Evolutionary conservation across 2,797 vertebrate genomes (phyloP).

Genomic region (Peromyscus eremicus): DNA sequence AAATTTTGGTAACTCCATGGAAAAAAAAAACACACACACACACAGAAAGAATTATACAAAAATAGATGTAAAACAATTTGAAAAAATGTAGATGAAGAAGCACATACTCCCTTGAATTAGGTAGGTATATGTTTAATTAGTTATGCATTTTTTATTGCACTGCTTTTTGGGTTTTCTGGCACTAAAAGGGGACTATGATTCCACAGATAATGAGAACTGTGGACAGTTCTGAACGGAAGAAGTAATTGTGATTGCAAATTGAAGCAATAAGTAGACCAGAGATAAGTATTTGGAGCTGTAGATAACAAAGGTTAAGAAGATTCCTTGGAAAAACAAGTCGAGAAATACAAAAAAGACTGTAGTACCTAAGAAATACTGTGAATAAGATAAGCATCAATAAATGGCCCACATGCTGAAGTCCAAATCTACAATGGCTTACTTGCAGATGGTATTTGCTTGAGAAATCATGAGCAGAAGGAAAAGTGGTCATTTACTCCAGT

Average conservation of each 20-base stretch:
- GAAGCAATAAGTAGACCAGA: background rate
- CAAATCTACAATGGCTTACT: background rate
- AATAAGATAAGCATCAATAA: background rate
- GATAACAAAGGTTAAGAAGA: background rate
- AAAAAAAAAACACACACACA: background rate
- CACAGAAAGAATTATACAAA: background rate
- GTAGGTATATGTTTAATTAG: background rate
- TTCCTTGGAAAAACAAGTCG: conserved; percentile 39
- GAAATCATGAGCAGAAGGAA: background rate
- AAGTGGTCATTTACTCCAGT: conserved; percentile 39
- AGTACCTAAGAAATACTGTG: conserved; percentile 10
- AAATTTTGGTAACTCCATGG: background rate
- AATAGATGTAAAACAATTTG: background rate
- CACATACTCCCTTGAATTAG: background rate
- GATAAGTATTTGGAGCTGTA: background rate
- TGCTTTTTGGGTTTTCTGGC: background rate
- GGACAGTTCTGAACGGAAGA: background rate
- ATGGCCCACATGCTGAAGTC: conserved; percentile 2
- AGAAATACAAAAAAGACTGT: background rate
- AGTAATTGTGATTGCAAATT: background rate
- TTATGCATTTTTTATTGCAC: background rate
- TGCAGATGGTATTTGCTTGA: conserved; percentile 58
- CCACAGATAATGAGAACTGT: background rate
- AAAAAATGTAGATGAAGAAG: conserved; percentile 22
- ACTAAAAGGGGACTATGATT: background rate